These are phyloP conservation scores for Orcinus orca DNA, from an alignment of 2,113 vertebrate species.

Conservation along the genomic window DNA sequence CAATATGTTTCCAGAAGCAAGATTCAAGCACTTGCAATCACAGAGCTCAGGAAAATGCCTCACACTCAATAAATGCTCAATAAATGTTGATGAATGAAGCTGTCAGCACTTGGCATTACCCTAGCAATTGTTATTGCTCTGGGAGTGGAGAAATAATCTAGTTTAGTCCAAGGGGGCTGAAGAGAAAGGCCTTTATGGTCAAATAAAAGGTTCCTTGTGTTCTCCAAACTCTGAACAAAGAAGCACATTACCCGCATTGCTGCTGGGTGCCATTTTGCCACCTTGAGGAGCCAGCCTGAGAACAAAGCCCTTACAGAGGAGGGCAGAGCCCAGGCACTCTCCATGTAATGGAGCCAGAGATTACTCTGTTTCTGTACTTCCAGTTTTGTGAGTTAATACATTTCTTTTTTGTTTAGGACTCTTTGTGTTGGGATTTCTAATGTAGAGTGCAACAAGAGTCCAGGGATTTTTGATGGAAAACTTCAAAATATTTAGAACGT, in stretches of 20 bases:
- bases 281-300: neutral
- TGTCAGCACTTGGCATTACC: neutral
- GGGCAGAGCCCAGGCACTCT: neutral
- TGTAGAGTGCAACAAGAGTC: neutral
- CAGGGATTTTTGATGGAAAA: neutral
- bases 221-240: neutral
- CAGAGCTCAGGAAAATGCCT: neutral
- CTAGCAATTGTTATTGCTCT: neutral
- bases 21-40: neutral
- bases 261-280: neutral
- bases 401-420: neutral
- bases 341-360: neutral
- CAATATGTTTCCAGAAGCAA: neutral
- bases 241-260: neutral
- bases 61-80: neutral
- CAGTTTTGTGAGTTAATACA: neutral
- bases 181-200: neutral
- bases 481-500: constrained; percentile 18
- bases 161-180: neutral
- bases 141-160: neutral
- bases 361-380: neutral
- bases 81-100: neutral
- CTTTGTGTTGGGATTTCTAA: neutral
- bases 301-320: neutral
- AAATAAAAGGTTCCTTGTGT: neutral